Base-by-base conservation (phyloP, 2,797 vertebrate genomes). In the Cynopterus sphinx region DNA sequence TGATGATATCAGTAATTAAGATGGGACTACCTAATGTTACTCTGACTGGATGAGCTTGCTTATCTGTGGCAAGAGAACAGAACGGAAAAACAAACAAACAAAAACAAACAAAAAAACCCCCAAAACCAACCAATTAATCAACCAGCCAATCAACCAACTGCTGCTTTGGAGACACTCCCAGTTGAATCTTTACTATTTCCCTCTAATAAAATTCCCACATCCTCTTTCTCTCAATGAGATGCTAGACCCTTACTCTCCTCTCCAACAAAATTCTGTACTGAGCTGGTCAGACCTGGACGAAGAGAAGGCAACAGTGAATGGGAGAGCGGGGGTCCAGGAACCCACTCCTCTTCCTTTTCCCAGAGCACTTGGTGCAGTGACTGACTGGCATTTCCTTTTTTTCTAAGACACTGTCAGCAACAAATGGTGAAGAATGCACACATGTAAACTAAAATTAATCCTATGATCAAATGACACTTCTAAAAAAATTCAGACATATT, bases 361-460 rank as follows among this genome's bases (percentile, higher is more conserved):
- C 6, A 71, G 55, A 78, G 3, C 2, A 79, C 71, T 88, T 51
- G 55, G 22, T n/a, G 31, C 17, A 57, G 7, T 31, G 63, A 67
- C 12, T 55, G 31, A 74, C 51, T 26, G 55, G 36, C 41, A 83
- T 90, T 86, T 87, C 55, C 49, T 53, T 83, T 83, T 67, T 57
- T 41, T 49, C 41, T 10, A 83, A 74, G 68, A 87, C 8, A 36
- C 3, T 41, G n/a, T 31, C n/a, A 87, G 36, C 70, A 83, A 59
- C 78, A 86, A 73, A 78, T 90, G 68, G 87, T 87, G 71, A 92
- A 39, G 36, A 87, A 90, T 55, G 75, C 83, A 33, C 49, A 96
- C 31, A 31, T 57, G 41, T 61, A 71, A 87, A 71, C 75, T 46
- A 59, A 97, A 59, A 87, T 75, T 93, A 63, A 53, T 68, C 36